Base-by-base conservation (phyloP, 2,113 vertebrate genomes). In the Alligator sinensis region DNA sequence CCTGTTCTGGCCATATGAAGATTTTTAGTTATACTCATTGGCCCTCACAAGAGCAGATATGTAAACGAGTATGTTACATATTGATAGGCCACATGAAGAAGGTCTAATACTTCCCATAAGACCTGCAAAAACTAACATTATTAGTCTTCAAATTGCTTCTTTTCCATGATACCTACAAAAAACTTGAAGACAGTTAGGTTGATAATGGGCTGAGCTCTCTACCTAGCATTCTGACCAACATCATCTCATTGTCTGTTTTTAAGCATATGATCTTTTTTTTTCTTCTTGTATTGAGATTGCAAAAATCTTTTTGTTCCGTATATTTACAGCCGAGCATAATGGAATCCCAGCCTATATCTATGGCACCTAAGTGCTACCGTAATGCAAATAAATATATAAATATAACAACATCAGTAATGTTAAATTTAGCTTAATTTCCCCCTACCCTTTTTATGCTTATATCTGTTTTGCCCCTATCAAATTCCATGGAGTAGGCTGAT, bases 121-220 rank as follows among this genome's bases (percentile, higher is more conserved):
- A 91, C 91, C 92, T 95, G 94, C 11, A 83, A 96, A 95, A 97
- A 93, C 89, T 96, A 96, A 89, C 96, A 96, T 95, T 97, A 94
- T 96, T 96, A 97, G 95, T 94, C 91, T 83, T 82, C 92, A 95
- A 89, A 38, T 94, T 95, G 92, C 91, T 94, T 21, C 19, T 30
- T 95, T 95, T 96, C 87, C 93, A 96, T 94, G 96, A 97, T 95
- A 90, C 87, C 90, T 95, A 96, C 95, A 94, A 97, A 74, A 96
- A 94, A 95, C 90, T 92, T 96, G 95, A 95, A 94, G 96, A 94
- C 94, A 95, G 88, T 94, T 95, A 97, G 91, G 80, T 90, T 94
- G 96, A 93, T 95, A 83, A 95, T 95, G 88, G 93, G 87, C 89
- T 91, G 94, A 94, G 94, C 28, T 2, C 70, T 84, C 85, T 92